Evolutionary conservation across 2,113 vertebrate genomes (phyloP).

Genomic region (Oreotrochilus melanogaster): DNA sequence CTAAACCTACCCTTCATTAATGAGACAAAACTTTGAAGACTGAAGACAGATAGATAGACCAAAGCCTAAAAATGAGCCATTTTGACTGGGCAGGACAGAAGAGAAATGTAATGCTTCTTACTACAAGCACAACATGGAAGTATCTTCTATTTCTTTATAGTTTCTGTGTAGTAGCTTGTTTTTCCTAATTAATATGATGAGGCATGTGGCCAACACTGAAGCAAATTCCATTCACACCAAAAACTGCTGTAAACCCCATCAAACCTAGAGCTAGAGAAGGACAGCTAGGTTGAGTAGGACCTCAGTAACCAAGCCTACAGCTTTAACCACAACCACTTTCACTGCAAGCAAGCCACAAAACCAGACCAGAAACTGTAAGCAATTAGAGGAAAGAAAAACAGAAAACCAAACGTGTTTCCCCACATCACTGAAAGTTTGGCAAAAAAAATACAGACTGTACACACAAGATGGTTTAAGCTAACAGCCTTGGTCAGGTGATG

Average conservation of each 20-base stretch:
- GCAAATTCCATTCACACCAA: background rate
- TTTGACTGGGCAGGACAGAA: background rate
- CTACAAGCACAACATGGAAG: background rate
- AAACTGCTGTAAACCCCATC: background rate
- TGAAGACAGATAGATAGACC: background rate
- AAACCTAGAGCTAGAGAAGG: background rate
- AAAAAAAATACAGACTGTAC: background rate
- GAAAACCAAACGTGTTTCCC: background rate
- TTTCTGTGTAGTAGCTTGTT: background rate
- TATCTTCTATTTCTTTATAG: background rate
- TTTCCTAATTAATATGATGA: background rate
- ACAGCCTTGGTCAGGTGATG: background rate
- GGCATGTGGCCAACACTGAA: background rate
- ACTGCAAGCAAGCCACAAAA: background rate
- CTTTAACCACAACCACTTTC: background rate
- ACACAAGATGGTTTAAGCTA: background rate
- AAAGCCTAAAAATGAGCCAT: background rate
- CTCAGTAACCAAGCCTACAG: background rate
- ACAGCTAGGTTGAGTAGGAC: background rate
- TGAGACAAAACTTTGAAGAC: background rate
- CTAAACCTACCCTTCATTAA: background rate
- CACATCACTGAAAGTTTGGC: background rate
- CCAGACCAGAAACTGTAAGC: background rate
- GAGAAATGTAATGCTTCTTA: background rate
- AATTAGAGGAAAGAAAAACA: background rate